Evolutionary conservation across 2,797 vertebrate species (phyloP).

Genomic region (Lepidocolaptes lacrymiger): DNA sequence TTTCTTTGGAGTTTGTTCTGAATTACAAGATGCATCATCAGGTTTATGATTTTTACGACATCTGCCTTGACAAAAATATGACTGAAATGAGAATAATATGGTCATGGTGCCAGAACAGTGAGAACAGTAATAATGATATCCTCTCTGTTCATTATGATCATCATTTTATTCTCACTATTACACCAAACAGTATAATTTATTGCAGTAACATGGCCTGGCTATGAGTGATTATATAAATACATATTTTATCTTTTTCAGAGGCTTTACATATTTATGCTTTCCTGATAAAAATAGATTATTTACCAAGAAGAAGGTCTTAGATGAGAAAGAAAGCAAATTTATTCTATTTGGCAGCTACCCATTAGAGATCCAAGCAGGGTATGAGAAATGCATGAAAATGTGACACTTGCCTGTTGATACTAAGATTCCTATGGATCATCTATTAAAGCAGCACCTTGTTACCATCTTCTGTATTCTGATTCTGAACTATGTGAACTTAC

Average conservation of each 20-base stretch:
- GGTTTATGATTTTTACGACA: conserved; percentile 44
- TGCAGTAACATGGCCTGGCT: conserved; percentile 47
- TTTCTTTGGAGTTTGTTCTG: background rate
- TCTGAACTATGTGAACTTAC: conserved; percentile 61
- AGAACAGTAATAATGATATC: conserved; percentile 51
- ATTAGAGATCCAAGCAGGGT: conserved; percentile 28
- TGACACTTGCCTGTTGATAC: conserved; percentile 51
- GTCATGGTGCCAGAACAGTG: background rate
- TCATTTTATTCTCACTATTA: conserved; percentile 65
- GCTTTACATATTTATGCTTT: conserved; percentile 42
- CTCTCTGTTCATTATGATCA: conserved; percentile 56
- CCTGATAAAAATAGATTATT: conserved; percentile 51
- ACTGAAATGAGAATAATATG: conserved; percentile 47
- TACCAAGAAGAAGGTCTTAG: conserved; percentile 37
- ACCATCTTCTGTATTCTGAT: conserved; percentile 6
- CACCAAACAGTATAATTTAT: conserved; percentile 48
- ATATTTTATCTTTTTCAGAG: conserved; percentile 47
- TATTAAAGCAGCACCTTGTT: conserved; percentile 50
- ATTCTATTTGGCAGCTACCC: conserved; percentile 60
- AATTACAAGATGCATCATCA: background rate
- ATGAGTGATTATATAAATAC: conserved; percentile 62
- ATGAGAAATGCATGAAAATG: conserved; percentile 54
- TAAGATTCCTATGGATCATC: conserved; percentile 42
- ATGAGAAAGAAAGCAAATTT: conserved; percentile 40
- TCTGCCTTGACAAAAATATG: conserved; percentile 60